phyloP scores from a whole-genome alignment of 1,140 invertebrate genomes.

The Drosophila pachea region DNA sequence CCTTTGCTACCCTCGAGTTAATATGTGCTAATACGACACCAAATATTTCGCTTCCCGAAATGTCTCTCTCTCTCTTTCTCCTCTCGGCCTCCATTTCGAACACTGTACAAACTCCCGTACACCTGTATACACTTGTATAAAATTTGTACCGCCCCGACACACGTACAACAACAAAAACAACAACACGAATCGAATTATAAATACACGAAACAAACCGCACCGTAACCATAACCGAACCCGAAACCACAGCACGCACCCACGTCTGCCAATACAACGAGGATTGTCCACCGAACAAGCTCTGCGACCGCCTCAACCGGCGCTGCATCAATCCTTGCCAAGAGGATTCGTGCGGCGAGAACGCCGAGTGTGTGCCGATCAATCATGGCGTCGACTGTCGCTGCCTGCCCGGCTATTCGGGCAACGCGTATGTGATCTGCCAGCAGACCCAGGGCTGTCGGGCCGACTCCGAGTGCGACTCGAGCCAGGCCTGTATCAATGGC shows the following conservation, averaged over 20 bases:
- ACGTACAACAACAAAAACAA: conserved; percentile 28
- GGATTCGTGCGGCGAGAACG: conserved; percentile 90
- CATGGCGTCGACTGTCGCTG: conserved; percentile 90
- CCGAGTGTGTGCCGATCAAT: conserved; percentile 87
- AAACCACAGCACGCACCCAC: conserved; percentile 81
- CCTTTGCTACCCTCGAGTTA: conserved; percentile 41
- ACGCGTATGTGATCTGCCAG: conserved; percentile 87
- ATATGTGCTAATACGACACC: conserved; percentile 58
- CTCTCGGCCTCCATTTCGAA: conserved; percentile 54
- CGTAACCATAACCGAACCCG: conserved; percentile 72
- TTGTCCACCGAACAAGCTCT: conserved; percentile 89
- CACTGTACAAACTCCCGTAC: conserved; percentile 72
- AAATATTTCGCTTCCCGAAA: conserved; percentile 48
- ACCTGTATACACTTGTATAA: conserved; percentile 60
- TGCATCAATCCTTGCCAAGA: conserved; percentile 91
- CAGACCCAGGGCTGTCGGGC: conserved; percentile 84
- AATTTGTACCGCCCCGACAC: conserved; percentile 49
- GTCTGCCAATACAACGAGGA: conserved; percentile 94
- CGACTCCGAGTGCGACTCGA: conserved; percentile 84
- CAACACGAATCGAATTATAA: conserved; percentile 56
- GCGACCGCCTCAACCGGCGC: conserved; percentile 88
- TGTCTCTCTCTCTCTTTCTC: conserved; percentile 38
- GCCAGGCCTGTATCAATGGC: conserved; percentile 87
- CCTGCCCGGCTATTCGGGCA: conserved; percentile 86
- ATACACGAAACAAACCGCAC: conserved; percentile 59